These are phyloP conservation scores for Sorex fumeus DNA, from an alignment of 2,113 vertebrate genomes.

Conservation along the genomic window DNA sequence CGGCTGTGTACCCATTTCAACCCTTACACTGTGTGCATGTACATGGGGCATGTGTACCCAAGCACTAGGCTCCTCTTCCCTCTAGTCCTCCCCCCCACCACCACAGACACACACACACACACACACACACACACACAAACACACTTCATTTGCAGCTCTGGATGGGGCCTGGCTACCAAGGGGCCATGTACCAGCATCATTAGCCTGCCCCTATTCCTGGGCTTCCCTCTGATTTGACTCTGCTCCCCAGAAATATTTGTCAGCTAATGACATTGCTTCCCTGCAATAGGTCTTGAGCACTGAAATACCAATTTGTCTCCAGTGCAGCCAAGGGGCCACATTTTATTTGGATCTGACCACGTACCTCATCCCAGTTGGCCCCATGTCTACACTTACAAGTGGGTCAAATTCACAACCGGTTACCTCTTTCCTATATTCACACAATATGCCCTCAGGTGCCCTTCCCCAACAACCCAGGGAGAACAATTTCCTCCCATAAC, in stretches of 20 bases:
- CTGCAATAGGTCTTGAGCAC: neutral
- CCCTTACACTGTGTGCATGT: fast-evolving
- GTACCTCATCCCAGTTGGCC: neutral
- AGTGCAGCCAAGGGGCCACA: neutral
- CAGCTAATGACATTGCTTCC: neutral
- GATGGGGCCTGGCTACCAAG: neutral
- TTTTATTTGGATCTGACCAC: neutral
- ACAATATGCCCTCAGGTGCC: neutral
- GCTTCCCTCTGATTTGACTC: too few relatives aligned
- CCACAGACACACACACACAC: too few relatives aligned
- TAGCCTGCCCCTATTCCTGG: neutral
- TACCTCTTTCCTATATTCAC: neutral
- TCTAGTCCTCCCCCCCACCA: too few relatives aligned
- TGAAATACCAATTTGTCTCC: neutral
- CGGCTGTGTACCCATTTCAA: neutral
- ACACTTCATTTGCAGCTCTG: neutral
- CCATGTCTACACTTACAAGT: neutral
- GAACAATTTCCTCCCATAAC: neutral
- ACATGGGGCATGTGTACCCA: neutral
- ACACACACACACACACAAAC: neutral
- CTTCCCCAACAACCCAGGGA: neutral
- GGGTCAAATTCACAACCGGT: neutral
- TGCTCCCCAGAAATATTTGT: neutral
- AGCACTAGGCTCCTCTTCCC: neutral
- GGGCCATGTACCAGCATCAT: neutral